A percentile compares a stretch with the other conserved stretches of the same genome.
phyloP scores from a whole-genome alignment of 2,113 vertebrate species.

The Mus pahari region DNA sequence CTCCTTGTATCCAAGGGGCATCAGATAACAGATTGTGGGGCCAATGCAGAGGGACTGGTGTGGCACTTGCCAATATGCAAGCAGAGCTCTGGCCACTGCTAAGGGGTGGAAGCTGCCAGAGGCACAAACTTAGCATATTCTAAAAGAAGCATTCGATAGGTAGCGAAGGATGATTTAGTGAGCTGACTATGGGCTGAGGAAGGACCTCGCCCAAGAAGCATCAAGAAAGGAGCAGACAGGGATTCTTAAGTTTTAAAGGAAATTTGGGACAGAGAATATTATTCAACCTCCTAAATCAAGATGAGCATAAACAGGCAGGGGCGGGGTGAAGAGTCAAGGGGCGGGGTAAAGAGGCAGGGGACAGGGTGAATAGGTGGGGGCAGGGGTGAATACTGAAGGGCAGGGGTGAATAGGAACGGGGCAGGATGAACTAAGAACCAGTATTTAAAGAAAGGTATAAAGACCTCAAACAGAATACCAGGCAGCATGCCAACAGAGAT shows the following conservation, averaged over 20 bases:
- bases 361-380: not conserved
- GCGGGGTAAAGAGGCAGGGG: not conserved
- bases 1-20: not conserved
- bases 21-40: not conserved
- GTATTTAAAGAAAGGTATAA: not conserved
- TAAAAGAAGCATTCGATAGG: constrained; percentile 38
- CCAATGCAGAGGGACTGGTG: not conserved
- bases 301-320: not conserved
- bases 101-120: not conserved
- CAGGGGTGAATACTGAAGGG: not conserved
- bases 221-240: not conserved
- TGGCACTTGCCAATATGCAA: not conserved
- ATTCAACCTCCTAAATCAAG: not conserved
- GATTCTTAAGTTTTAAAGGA: not conserved
- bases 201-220: constrained; percentile 13
- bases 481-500: not conserved
- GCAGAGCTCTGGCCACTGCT: not conserved
- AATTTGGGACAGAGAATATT: not conserved
- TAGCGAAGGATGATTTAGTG: not conserved
- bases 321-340: not conserved
- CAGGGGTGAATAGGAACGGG: not conserved
- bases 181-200: not conserved
- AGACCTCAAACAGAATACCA: not conserved
- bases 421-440: not conserved
- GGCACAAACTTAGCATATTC: not conserved